Evolutionary conservation across 2,113 vertebrate species (phyloP).

Genomic region (Kobus ellipsiprymnus): DNA sequence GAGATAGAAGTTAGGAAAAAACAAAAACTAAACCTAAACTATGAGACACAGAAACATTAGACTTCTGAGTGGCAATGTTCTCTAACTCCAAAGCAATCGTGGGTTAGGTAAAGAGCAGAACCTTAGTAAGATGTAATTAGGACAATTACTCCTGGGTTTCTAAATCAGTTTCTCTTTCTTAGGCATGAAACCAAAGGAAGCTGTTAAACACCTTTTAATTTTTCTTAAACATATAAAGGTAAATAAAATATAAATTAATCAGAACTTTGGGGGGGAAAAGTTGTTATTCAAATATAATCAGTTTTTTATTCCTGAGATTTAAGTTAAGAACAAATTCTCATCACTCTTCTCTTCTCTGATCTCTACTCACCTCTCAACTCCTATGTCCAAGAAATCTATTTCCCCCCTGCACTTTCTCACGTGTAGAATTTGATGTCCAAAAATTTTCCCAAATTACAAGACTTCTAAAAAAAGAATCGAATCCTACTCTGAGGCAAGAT

Average conservation of each 20-base stretch:
- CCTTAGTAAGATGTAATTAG: neutral
- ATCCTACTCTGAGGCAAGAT: neutral
- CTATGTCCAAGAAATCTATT: neutral
- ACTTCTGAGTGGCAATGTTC: neutral
- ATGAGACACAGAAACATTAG: neutral
- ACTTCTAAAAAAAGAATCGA: neutral
- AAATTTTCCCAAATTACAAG: neutral
- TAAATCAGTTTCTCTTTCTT: slow-evolving; percentile 26
- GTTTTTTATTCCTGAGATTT: neutral
- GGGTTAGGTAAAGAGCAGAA: neutral
- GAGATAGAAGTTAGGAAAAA: neutral
- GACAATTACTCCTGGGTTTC: neutral
- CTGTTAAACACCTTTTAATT: neutral
- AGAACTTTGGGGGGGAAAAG: neutral
- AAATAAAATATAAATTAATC: neutral
- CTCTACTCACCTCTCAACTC: neutral
- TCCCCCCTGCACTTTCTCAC: neutral
- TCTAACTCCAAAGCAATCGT: neutral
- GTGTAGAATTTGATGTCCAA: neutral
- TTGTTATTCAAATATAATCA: neutral
- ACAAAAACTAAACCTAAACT: neutral
- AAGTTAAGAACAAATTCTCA: neutral
- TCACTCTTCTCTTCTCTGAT: neutral
- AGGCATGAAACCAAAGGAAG: slow-evolving; percentile 20
- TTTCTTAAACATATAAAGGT: neutral